A percentile compares a stretch with the other conserved stretches of the same genome.
Conservation (phyloP, 2,113 vertebrate species). For the Halichoerus grypus region DNA sequence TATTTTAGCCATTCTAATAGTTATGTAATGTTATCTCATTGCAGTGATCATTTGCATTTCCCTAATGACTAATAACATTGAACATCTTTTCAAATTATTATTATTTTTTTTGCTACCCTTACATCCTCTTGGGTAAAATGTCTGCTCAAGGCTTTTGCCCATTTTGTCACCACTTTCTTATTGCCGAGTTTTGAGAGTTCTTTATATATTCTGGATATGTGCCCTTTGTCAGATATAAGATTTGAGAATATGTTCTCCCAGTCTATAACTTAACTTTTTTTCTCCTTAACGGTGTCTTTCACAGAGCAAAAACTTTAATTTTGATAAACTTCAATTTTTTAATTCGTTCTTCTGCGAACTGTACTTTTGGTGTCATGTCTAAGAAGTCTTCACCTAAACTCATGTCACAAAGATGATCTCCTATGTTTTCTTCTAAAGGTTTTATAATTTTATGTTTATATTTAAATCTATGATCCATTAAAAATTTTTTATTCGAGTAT, state of each 20-base stretch:
- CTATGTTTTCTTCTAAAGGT: background rate
- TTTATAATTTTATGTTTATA: slow-evolving; percentile 19
- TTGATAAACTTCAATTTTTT: background rate
- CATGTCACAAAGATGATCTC: background rate
- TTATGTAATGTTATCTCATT: background rate
- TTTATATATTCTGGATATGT: background rate
- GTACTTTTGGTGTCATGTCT: background rate
- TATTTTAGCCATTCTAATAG: background rate
- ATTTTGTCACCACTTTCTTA: background rate
- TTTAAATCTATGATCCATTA: background rate
- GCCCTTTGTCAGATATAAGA: background rate
- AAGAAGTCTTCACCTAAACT: slow-evolving; percentile 24
- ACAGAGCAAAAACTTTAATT: background rate
- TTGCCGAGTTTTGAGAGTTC: background rate
- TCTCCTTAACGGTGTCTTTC: background rate
- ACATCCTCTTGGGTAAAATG: background rate
- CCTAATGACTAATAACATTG: background rate
- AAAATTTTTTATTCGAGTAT: background rate
- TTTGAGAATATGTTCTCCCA: background rate
- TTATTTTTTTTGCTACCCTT: background rate
- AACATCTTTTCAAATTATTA: background rate
- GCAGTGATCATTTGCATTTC: background rate
- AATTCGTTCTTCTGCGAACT: background rate
- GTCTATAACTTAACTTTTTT: background rate
- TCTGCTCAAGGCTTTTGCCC: background rate